A percentile compares a stretch with the other conserved stretches of the same genome.
These are phyloP conservation scores for Eulemur rubriventer DNA, from an alignment of 2,797 vertebrate species.

Conservation along the genomic window DNA sequence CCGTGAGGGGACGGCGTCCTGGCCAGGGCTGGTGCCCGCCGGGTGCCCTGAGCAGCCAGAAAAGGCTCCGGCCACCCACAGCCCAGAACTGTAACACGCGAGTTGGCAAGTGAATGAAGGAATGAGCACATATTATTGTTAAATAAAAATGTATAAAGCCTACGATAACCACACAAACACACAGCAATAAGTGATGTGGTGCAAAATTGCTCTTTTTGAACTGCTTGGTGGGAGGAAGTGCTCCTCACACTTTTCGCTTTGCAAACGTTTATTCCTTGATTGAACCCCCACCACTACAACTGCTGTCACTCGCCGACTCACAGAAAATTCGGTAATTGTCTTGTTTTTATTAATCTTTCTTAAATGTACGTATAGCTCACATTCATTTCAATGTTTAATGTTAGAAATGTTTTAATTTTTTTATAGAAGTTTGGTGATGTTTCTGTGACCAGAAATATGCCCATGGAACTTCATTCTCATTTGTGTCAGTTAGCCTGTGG, in stretches of 20 bases:
- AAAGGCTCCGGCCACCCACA: background rate
- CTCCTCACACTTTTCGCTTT: background rate
- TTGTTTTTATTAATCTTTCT: background rate
- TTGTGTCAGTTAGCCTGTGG: background rate
- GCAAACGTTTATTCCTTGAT: background rate
- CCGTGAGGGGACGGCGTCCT: background rate
- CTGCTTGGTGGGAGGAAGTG: background rate
- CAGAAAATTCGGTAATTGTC: background rate
- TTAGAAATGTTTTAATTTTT: background rate
- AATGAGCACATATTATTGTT: background rate
- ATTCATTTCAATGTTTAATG: background rate
- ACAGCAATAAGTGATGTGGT: background rate
- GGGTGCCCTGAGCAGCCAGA: background rate
- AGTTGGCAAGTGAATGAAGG: background rate
- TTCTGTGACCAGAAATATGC: background rate
- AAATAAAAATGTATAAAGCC: background rate
- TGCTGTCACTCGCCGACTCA: background rate
- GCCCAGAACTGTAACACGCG: background rate
- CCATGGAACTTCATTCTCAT: background rate
- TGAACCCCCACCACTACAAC: background rate
- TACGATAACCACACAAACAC: background rate
- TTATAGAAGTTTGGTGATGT: background rate
- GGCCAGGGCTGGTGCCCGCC: background rate
- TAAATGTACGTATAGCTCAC: background rate
- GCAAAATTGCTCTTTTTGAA: background rate